A percentile compares a stretch with the other conserved stretches of the same genome.
These are phyloP conservation scores for Melinaea menophilus DNA, from an alignment of 2,888 invertebrate species.

Conservation along the genomic window DNA sequence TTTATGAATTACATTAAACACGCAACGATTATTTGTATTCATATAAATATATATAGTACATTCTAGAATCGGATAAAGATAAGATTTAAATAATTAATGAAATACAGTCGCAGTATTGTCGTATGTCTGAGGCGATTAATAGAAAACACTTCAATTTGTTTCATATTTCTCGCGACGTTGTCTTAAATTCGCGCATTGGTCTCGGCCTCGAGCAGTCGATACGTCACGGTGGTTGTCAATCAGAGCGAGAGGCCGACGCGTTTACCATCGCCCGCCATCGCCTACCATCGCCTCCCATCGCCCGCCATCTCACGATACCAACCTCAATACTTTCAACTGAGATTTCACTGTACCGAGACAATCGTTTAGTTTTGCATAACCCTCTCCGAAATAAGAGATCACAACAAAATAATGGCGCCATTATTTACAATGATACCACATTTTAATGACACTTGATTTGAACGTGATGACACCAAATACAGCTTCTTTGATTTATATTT, in stretches of 20 bases:
- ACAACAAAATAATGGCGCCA: too few species aligned
- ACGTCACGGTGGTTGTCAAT: constrained; percentile 70
- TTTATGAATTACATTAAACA: too few species aligned
- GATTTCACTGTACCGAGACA: constrained; percentile 31
- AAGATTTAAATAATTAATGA: too few species aligned
- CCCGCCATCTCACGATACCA: constrained; percentile 57
- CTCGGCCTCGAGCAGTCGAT: constrained; percentile 53
- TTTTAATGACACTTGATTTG: too few species aligned
- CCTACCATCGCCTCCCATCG: too few species aligned
- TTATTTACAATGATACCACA: too few species aligned
- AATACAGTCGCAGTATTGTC: not conserved
- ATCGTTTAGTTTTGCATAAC: constrained; percentile 29
- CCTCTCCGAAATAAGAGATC: constrained; percentile 13
- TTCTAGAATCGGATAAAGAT: too few species aligned
- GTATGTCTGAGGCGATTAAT: constrained; percentile 17
- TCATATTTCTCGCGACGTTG: constrained; percentile 44
- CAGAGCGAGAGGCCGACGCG: constrained; percentile 61
- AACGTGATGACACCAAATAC: too few species aligned
- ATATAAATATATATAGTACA: too few species aligned
- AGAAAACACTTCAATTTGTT: constrained; percentile 42
- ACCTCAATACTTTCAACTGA: constrained; percentile 47
- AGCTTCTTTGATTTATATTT: too few species aligned
- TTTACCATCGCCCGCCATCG: constrained; percentile 51
- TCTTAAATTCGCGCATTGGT: constrained; percentile 49
- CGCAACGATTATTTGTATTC: too few species aligned